Evolutionary conservation across 37 sponge, comb jelly and placozoan species (phyloP).

Genomic region (Crambe crambe): DNA sequence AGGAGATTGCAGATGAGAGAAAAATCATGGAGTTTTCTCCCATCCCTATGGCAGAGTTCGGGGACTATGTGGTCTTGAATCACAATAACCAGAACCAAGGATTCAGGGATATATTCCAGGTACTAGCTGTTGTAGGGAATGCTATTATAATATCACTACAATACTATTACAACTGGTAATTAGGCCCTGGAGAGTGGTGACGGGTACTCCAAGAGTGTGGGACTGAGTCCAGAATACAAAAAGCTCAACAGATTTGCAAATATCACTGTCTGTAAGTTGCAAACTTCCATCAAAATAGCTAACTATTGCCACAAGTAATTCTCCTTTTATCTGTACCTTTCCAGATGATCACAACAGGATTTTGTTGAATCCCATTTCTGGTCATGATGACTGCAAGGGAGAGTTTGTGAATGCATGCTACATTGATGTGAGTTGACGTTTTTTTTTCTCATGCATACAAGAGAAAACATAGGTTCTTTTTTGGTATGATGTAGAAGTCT

Average conservation of each 20-base stretch:
- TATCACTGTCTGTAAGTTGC: too few relatives aligned
- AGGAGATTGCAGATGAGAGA: neutral
- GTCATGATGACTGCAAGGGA: slow-evolving; percentile 31
- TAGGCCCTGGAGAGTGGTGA: too few relatives aligned
- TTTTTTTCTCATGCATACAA: too few relatives aligned
- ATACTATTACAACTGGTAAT: neutral
- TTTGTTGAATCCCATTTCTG: slow-evolving; percentile 38
- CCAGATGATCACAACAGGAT: slow-evolving; percentile 75
- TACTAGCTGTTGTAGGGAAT: neutral
- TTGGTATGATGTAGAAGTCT: too few relatives aligned
- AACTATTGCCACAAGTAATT: too few relatives aligned
- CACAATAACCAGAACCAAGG: slow-evolving; percentile 20
- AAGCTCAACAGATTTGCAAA: too few relatives aligned
- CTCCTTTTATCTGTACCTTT: too few relatives aligned
- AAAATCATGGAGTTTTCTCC: slow-evolving; percentile 1
- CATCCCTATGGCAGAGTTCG: slow-evolving; percentile 18
- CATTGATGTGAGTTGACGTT: slow-evolving; percentile 61
- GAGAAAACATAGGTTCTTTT: too few relatives aligned
- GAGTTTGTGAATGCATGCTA: slow-evolving; percentile 81
- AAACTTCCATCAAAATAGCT: too few relatives aligned
- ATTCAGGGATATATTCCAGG: slow-evolving; percentile 23
- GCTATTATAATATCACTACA: neutral
- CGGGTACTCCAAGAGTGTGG: too few relatives aligned
- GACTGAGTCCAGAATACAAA: too few relatives aligned
- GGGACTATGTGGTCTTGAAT: slow-evolving; percentile 18